phyloP scores from a whole-genome alignment of 2,113 vertebrate genomes.

The Lycocorax pyrrhopterus region DNA sequence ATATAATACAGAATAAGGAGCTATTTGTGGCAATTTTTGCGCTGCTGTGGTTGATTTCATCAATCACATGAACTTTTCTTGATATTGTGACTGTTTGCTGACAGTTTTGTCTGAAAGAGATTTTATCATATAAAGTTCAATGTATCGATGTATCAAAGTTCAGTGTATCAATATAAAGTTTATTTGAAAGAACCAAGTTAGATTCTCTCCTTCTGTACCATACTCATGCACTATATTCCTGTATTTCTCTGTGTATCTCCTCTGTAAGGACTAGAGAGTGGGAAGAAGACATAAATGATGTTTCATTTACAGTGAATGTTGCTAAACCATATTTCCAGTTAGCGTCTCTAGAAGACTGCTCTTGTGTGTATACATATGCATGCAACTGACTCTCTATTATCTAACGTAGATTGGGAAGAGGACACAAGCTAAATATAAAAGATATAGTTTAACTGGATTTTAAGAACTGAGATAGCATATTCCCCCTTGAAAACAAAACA shows the following conservation, averaged over 20 bases:
- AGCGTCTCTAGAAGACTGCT: neutral
- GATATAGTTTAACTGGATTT: neutral
- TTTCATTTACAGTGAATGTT: neutral
- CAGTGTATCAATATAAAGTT: neutral
- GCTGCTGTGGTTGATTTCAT: neutral
- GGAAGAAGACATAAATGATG: neutral
- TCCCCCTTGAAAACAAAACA: neutral
- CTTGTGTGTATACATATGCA: neutral
- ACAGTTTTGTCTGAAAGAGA: neutral
- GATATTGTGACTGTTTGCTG: neutral
- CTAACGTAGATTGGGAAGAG: neutral
- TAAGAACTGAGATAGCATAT: neutral
- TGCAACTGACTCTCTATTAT: neutral
- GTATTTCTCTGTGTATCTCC: neutral
- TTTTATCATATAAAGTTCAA: too few relatives aligned
- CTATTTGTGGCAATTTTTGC: neutral
- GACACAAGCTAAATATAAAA: neutral
- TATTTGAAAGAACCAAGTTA: neutral
- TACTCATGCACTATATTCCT: neutral
- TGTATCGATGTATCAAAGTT: too few relatives aligned
- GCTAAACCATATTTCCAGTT: neutral
- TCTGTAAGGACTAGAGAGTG: neutral
- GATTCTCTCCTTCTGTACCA: neutral
- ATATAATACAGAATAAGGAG: neutral
- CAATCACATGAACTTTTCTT: neutral